These are phyloP conservation scores for Tinea trinotella DNA, from an alignment of 2,888 invertebrate species.

Conservation along the genomic window DNA sequence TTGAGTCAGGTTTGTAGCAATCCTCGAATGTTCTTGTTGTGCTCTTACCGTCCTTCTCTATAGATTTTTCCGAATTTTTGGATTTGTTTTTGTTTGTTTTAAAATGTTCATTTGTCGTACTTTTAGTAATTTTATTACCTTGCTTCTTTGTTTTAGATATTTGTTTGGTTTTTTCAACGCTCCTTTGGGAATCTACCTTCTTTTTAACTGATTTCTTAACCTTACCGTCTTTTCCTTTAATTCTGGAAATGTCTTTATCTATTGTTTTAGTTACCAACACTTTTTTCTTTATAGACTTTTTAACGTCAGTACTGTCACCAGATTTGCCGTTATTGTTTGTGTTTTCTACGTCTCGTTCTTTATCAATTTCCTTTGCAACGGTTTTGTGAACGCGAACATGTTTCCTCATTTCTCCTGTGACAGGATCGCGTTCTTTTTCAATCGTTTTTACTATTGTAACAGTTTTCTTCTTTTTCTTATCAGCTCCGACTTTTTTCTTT, in stretches of 20 bases:
- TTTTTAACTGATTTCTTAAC: constrained; percentile 1
- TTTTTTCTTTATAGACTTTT: not conserved
- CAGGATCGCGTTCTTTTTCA: not conserved
- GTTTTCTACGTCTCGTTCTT: not conserved
- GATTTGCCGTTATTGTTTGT: not conserved
- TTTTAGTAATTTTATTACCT: not conserved
- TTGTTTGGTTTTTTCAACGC: not conserved
- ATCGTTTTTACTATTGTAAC: not conserved
- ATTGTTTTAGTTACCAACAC: not conserved
- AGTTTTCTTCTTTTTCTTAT: not conserved
- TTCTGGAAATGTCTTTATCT: not conserved
- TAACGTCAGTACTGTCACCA: not conserved
- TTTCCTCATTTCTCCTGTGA: not conserved
- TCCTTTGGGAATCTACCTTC: not conserved
- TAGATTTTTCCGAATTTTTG: not conserved
- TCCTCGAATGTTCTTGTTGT: not conserved
- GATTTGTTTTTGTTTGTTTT: not conserved
- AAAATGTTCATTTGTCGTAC: not conserved
- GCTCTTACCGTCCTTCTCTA: not conserved
- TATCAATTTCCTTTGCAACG: not conserved
- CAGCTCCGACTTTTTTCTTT: not conserved
- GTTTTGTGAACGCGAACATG: not conserved
- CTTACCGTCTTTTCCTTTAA: not conserved
- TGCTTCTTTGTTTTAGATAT: not conserved
- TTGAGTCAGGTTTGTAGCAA: not conserved